phyloP scores from a whole-genome alignment of 2,888 invertebrate species.

The Brenthis daphne region DNA sequence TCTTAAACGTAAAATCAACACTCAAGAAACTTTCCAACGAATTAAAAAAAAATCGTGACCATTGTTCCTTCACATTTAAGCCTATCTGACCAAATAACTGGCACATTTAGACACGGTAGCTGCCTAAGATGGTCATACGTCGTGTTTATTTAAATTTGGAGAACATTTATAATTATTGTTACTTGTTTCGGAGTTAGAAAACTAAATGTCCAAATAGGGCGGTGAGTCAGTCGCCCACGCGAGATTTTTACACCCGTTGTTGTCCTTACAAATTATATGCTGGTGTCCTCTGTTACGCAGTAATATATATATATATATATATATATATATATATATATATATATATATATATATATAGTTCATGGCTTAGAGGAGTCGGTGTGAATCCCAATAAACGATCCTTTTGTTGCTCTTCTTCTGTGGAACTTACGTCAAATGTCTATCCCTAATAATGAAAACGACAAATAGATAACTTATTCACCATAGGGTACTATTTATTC shows the following conservation, averaged over 20 bases:
- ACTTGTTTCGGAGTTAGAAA: conserved; percentile 46
- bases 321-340: too few relatives aligned
- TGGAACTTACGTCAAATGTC: too few relatives aligned
- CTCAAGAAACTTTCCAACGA: conserved; percentile 7
- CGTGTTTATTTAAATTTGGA: conserved; percentile 57
- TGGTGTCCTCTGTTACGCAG: not conserved
- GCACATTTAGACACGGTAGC: conserved; percentile 56
- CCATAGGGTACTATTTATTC: too few relatives aligned
- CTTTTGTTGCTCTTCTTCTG: too few relatives aligned
- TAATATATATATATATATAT: too few relatives aligned
- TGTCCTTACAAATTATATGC: not conserved
- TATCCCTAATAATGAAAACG: too few relatives aligned
- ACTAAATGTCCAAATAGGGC: conserved; percentile 47
- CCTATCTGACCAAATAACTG: conserved; percentile 44
- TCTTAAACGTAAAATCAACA: conserved; percentile 14
- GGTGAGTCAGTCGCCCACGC: conserved; percentile 53
- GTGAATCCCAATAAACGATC: too few relatives aligned
- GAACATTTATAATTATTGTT: conserved; percentile 50
- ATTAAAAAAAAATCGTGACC: conserved; percentile 31
- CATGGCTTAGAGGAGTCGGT: too few relatives aligned
- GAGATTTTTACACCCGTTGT: conserved; percentile 39
- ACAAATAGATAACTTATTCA: too few relatives aligned
- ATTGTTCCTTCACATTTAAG: conserved; percentile 27
- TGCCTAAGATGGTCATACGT: conserved; percentile 50
- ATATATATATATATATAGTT: too few relatives aligned